Conservation (phyloP, 2,797 vertebrate species). For the Eutrigla gurnardus region DNA sequence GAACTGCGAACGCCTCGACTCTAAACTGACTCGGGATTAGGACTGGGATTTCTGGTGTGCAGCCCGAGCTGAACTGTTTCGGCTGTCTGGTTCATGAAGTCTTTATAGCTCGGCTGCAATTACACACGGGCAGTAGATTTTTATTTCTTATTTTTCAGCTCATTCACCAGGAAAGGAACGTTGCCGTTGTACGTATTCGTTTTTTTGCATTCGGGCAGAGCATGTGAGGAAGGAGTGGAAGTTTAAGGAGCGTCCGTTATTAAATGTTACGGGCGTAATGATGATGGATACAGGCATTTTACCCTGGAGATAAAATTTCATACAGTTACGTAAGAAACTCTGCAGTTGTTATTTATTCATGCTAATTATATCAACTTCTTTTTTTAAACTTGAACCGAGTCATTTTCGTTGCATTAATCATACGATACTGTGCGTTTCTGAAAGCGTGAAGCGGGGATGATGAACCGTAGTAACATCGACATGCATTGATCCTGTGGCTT, state of each 20-base stretch:
- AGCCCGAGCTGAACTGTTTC: slow-evolving; percentile 21
- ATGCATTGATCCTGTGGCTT: neutral
- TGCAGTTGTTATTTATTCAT: neutral
- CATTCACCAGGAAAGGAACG: neutral
- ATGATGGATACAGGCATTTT: neutral
- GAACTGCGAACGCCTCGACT: slow-evolving; percentile 21
- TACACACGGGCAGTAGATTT: neutral
- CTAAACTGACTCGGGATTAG: slow-evolving; percentile 36
- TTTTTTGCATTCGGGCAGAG: neutral
- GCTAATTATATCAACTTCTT: neutral
- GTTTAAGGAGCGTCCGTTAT: neutral
- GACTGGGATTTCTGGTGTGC: slow-evolving; percentile 3
- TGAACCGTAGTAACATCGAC: no score
- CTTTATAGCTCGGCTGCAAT: slow-evolving; percentile 4
- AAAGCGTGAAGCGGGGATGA: neutral
- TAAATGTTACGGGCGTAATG: neutral
- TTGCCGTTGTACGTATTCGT: neutral
- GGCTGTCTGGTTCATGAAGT: neutral
- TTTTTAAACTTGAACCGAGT: neutral
- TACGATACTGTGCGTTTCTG: neutral
- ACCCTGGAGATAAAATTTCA: neutral
- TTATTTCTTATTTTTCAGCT: neutral
- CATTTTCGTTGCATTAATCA: neutral
- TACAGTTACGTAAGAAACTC: no score
- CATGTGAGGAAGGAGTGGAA: no score